Conservation (phyloP, 1,140 invertebrate genomes). For the Diorhabda carinulata region DNA sequence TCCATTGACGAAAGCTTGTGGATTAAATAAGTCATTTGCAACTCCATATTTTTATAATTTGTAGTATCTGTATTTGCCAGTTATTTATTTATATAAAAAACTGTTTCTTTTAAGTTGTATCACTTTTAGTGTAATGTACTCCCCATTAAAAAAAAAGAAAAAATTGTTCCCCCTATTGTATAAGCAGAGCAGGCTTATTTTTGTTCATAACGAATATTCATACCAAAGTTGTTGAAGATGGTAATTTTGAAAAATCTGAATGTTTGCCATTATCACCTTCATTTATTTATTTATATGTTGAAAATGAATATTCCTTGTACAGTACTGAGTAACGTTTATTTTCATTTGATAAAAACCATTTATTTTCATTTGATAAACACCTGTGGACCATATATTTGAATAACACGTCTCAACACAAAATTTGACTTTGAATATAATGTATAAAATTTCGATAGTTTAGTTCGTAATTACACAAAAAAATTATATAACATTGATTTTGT, state of each 20-base stretch:
- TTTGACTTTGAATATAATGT: too few species aligned
- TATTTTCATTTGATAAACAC: too few species aligned
- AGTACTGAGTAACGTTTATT: not conserved
- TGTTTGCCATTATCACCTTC: not conserved
- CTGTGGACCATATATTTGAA: too few species aligned
- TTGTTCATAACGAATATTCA: not conserved
- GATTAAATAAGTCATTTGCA: not conserved
- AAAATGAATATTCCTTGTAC: not conserved
- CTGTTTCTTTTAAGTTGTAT: slow-evolving; percentile 32
- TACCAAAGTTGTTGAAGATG: slow-evolving; percentile 22
- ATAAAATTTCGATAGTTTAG: too few species aligned
- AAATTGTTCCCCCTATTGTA: slow-evolving; percentile 34
- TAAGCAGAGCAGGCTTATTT: slow-evolving; percentile 47
- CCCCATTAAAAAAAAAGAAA: slow-evolving; percentile 4
- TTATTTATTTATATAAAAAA: slow-evolving; percentile 28
- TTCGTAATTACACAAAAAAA: too few species aligned
- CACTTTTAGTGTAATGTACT: slow-evolving; percentile 27
- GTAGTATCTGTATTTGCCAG: slow-evolving; percentile 14
- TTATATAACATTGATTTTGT: too few species aligned
- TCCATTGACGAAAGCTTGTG: too few species aligned
- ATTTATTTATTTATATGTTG: slow-evolving; percentile 10
- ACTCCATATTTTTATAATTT: not conserved
- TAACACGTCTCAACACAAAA: too few species aligned
- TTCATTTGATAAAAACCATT: too few species aligned
- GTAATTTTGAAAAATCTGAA: not conserved